Base-by-base conservation (phyloP, 2,113 vertebrate species). In the Hymenochirus boettgeri region DNA sequence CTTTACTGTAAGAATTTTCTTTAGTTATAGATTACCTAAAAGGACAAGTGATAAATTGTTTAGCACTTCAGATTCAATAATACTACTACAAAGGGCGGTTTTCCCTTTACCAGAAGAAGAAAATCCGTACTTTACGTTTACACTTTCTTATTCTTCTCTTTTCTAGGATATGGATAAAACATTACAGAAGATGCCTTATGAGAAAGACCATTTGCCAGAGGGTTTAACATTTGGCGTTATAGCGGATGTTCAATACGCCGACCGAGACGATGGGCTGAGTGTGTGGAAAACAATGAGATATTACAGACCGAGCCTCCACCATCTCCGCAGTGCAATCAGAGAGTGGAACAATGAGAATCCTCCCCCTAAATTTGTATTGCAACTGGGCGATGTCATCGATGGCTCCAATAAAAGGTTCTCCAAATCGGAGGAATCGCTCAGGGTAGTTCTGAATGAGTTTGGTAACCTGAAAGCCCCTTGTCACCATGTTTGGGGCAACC, bases 401-500 rank as follows among this genome's bases (percentile, higher is more conserved):
- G 93, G 94, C 2, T 83, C 81, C 22, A 97, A 96, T 25, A 83
- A 80, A 1, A 53, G 63, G 2, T 35, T 67, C 12, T 75, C 73
- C 8, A 55, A 74, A 2, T 89, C 95, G 0, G 79, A 88, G 6
- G 26, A 22, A 0, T 88, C 95, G 0, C 77, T 97, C 15, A 75
- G 79, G 39, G 54, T 57, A 5, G 91, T 97, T 21, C 65, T 96
- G 73, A 65, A 23, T 0, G 84, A 74, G 7, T 81, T 95, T 61
- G 24, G 74, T 58, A 75, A 51, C 65, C 63, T 85, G 8, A 63
- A 74, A 2, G 74, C 61, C 19, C 76, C 85, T 11, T 88, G 93
- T 2, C 91, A 96, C 58, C 93, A 98, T 19, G 78, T 89, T 0
- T 99, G 94, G 96, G 95, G 95, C 1, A 99, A 99, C 76, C 96